These are phyloP conservation scores for Choreutis nemorana DNA, from an alignment of 2,888 invertebrate species.

Conservation along the genomic window DNA sequence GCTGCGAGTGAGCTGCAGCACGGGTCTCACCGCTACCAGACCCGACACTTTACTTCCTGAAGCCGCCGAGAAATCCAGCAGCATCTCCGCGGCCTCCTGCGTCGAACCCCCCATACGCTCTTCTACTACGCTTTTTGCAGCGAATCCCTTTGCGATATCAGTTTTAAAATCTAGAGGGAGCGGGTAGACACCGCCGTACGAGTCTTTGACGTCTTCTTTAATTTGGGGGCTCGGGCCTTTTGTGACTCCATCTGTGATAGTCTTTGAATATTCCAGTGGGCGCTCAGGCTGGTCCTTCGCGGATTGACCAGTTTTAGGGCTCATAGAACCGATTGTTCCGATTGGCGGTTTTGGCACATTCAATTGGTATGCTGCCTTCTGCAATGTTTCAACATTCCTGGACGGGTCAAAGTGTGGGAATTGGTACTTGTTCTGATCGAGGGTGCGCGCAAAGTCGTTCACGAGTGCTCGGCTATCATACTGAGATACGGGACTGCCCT, in stretches of 20 bases:
- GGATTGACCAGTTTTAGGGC: constrained; percentile 43
- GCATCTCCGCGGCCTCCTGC: constrained; percentile 70
- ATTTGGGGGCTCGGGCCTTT: constrained; percentile 40
- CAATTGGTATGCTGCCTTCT: constrained; percentile 50
- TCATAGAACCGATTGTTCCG: constrained; percentile 49
- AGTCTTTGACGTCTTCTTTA: constrained; percentile 49
- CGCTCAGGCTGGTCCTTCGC: constrained; percentile 39
- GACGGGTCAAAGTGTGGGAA: constrained; percentile 50
- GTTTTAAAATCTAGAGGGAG: constrained; percentile 53
- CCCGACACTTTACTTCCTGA: constrained; percentile 65
- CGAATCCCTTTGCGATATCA: constrained; percentile 53
- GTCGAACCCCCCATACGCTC: constrained; percentile 57
- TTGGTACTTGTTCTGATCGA: constrained; percentile 52
- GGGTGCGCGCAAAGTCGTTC: constrained; percentile 46
- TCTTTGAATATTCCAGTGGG: constrained; percentile 43
- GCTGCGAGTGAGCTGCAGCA: constrained; percentile 79
- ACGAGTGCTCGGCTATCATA: constrained; percentile 52
- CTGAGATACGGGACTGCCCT: constrained; percentile 44
- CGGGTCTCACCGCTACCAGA: constrained; percentile 62
- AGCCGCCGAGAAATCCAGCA: constrained; percentile 71
- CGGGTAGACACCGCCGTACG: constrained; percentile 36
- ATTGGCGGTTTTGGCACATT: constrained; percentile 54
- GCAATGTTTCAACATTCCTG: constrained; percentile 38
- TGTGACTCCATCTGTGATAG: constrained; percentile 40
- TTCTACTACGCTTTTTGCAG: constrained; percentile 50